phyloP scores from a whole-genome alignment of 2,888 invertebrate species.

The Shargacucullia verbasci region DNA sequence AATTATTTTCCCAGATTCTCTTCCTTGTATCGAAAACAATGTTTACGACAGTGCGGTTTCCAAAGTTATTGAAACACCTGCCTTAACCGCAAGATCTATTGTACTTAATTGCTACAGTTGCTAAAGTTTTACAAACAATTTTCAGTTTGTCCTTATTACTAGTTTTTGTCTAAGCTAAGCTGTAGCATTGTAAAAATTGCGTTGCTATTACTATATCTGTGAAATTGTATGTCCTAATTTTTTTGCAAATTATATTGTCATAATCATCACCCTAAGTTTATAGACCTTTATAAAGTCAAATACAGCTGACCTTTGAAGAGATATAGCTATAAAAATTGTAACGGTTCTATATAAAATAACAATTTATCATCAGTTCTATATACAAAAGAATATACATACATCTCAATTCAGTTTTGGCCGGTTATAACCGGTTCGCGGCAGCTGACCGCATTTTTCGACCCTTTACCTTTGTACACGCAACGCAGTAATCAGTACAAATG shows the following conservation, averaged over 20 bases:
- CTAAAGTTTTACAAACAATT: conserved; percentile 27
- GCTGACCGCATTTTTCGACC: conserved; percentile 58
- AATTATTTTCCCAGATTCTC: conserved; percentile 3
- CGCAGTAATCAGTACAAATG: conserved; percentile 84
- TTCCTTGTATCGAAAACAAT: conserved; percentile 15
- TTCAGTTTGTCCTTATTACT: conserved; percentile 11
- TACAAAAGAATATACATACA: conserved; percentile 46
- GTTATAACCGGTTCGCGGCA: conserved; percentile 43
- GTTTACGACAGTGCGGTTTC: conserved; percentile 23
- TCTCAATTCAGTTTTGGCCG: conserved; percentile 51
- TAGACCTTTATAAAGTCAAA: not conserved
- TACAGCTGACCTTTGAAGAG: conserved; percentile 25
- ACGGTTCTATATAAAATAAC: conserved; percentile 33
- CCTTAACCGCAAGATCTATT: conserved; percentile 37
- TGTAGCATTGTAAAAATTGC: not conserved
- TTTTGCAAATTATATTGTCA: too few species aligned
- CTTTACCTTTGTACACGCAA: conserved; percentile 68
- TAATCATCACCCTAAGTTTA: too few species aligned
- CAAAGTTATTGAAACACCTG: conserved; percentile 42
- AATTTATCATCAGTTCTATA: conserved; percentile 36
- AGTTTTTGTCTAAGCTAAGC: conserved; percentile 9
- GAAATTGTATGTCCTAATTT: not conserved
- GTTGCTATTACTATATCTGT: too few species aligned
- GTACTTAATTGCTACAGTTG: conserved; percentile 29
- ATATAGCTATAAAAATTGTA: conserved; percentile 19